Conservation (phyloP, 92 coral and sea anemone species). For the Heteractis magnifica region DNA sequence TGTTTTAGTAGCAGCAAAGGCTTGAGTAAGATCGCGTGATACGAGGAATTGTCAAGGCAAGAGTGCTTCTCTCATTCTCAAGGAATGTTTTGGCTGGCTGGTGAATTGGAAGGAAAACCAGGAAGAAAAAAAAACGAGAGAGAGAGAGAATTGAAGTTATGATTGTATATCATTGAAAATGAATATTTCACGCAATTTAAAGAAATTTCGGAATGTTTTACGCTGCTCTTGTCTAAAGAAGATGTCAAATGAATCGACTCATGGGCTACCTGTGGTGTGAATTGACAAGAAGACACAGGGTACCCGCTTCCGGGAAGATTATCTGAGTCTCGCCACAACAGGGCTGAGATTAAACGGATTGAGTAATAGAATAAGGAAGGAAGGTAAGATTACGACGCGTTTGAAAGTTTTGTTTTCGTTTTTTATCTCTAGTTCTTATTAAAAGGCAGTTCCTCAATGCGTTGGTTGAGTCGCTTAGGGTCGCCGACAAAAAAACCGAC, state of each 20-base stretch:
- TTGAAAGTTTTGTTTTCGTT: neutral
- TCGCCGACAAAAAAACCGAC: neutral
- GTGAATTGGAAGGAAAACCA: too few species aligned
- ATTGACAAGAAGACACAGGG: neutral
- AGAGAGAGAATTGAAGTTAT: too few species aligned
- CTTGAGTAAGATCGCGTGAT: too few species aligned
- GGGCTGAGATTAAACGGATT: neutral
- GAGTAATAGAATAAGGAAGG: slow-evolving; percentile 4
- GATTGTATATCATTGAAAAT: too few species aligned
- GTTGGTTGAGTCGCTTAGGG: neutral
- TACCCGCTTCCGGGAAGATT: neutral
- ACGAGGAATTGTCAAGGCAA: too few species aligned
- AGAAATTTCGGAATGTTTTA: too few species aligned
- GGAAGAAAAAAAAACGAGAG: too few species aligned
- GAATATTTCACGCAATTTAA: too few species aligned
- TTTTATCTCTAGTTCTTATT: neutral
- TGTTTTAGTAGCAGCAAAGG: too few species aligned
- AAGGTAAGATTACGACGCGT: neutral
- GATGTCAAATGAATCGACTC: neutral
- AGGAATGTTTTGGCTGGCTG: too few species aligned
- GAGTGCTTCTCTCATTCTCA: too few species aligned
- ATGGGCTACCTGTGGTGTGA: neutral
- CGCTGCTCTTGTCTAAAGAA: neutral
- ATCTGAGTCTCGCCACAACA: neutral
- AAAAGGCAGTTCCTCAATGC: neutral